phyloP scores from a whole-genome alignment of 2,888 invertebrate species.

The Blomia tropicalis region DNA sequence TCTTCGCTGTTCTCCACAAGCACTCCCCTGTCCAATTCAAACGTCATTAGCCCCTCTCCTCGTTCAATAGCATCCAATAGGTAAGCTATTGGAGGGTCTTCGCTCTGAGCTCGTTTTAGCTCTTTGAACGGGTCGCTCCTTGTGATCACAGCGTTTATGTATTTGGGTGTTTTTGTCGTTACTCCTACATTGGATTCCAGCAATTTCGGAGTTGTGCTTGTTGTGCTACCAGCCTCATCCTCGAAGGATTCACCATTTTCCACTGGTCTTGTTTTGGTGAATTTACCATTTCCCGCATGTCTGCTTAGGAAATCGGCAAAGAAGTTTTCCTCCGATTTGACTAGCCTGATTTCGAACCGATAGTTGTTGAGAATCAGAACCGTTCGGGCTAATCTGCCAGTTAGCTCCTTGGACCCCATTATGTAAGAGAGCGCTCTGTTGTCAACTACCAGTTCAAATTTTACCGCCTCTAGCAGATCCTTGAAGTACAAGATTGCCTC shows the following conservation, averaged over 20 bases:
- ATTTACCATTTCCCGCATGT: not conserved
- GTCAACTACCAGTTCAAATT: not conserved
- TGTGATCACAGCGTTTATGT: no score
- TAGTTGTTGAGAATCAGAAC: not conserved
- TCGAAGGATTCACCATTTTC: not conserved
- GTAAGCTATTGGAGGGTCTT: not conserved
- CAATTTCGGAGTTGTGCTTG: not conserved
- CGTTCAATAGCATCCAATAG: not conserved
- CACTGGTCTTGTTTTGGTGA: no score
- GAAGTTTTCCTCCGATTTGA: not conserved
- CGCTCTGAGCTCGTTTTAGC: not conserved
- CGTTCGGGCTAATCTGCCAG: not conserved
- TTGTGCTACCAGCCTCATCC: not conserved
- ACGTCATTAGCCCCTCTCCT: not conserved
- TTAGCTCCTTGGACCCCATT: not conserved
- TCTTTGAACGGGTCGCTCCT: not conserved
- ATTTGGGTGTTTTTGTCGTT: no score
- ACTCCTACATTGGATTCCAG: no score
- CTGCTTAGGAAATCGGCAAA: not conserved
- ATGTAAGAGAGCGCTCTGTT: not conserved
- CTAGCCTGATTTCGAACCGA: not conserved
- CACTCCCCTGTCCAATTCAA: not conserved
- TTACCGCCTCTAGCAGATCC: not conserved
- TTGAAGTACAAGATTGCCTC: not conserved
- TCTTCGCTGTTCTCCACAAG: not conserved